These are phyloP conservation scores for Staurois parvus DNA, from an alignment of 2,797 vertebrate genomes.

Conservation along the genomic window DNA sequence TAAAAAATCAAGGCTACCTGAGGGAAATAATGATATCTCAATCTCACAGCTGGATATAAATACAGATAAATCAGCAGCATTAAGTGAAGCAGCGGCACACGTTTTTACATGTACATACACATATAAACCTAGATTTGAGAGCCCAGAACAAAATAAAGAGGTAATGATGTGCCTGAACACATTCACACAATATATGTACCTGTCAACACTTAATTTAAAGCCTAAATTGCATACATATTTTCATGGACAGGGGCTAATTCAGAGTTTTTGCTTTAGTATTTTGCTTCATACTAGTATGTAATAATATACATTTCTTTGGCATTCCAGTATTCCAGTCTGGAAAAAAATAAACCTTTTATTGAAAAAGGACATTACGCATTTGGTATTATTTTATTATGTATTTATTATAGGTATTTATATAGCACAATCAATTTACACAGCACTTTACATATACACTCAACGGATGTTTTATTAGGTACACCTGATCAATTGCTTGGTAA, in stretches of 20 bases:
- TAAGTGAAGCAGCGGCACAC: neutral
- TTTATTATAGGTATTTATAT: no score
- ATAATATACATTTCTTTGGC: neutral
- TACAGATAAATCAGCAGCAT: neutral
- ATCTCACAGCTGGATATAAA: neutral
- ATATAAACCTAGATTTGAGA: neutral
- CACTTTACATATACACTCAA: no score
- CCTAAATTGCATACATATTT: neutral
- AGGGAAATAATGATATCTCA: neutral
- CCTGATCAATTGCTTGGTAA: no score
- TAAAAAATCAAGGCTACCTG: neutral
- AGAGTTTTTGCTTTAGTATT: neutral
- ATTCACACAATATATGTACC: neutral
- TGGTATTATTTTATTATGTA: no score
- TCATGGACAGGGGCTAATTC: neutral
- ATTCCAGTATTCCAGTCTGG: neutral
- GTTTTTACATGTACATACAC: neutral
- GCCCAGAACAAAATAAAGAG: neutral
- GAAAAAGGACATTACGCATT: no score
- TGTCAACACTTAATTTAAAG: neutral
- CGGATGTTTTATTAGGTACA: no score
- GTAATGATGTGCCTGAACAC: neutral
- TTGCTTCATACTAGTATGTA: neutral
- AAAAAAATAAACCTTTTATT: no score
- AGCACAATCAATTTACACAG: no score